Base-by-base conservation (phyloP, 2,888 invertebrate genomes). In the Elmis aenea region DNA sequence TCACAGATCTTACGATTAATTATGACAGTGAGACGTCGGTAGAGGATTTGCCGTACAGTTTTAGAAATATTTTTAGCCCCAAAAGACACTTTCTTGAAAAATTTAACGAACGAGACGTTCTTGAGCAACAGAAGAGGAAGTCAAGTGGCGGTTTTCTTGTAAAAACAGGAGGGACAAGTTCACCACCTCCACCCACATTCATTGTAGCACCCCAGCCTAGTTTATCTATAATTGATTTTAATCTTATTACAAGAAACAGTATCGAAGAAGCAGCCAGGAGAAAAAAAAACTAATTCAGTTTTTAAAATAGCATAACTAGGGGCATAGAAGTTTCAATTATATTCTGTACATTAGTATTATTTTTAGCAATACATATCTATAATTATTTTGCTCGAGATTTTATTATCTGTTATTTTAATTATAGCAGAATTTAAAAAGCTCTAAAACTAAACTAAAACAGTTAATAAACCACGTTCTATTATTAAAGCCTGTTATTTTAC, bases 181-280 rank as follows among this genome's bases (percentile, higher is more conserved):
- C 48, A 10, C 58, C 61, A 4, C 53, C 55, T 12, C 54, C 61
- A 9, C 50, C 54, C 8, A 61, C 61, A 21, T 59, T 69, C 11
- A 68, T 69, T 34, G 65, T 71, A 21, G 66, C 73, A 13, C 72
- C 74, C 3, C 73, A 77, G 56, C 81, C 82, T n/a, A 75, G 76
- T 55, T 70, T 84, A 42, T 77, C 81, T 13, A 82, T 83, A 51
- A 82, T 84, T 46, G 83, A 83, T 69, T 78, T 83, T 58, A 83
- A 83, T 70, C 72, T 78, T 62, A 72, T 83, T 57, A 79, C 81
- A 3, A 69, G 76, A 31, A 76, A 76, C 18, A 42, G 41, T 35
- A 64, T 79, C 27, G 76, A 76, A 38, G 59, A 68, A 40, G 73
- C 72, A 20, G 64, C 38, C 18, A 42, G 44, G 24, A 51, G 40